Base-by-base conservation (phyloP, 23 tunicate species). In the Diplosoma virens region DNA sequence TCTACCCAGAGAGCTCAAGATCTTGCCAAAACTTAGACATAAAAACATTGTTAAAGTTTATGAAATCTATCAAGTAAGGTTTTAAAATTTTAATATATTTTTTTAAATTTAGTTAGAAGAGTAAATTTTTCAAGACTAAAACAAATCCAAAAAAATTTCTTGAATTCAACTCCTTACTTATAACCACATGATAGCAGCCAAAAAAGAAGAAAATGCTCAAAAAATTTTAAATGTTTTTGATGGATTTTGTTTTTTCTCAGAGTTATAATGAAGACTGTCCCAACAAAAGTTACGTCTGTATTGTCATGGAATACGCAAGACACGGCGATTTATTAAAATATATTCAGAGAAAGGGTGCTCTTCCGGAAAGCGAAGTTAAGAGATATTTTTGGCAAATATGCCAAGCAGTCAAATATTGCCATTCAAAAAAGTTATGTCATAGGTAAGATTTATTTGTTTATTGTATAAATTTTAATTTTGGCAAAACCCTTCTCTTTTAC, bases 1-100 rank as follows among this genome's bases (percentile, higher is more conserved):
- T 45, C 87, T 87, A 4, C 94, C 94, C 9, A 55, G 94, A 66
- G 94, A 87, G 33, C 72, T 87, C 9, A 67, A 83, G 55, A 79
- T 79, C 5, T 53, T 87, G 24, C 94, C 94, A 16, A 30, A 27
- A 25, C 41, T 87, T 25, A 46, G 86, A 16, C 94, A 87, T 32
- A 33, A 75, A 25, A 83, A 87, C 37, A 83, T 87, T 33, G 81
- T 87, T 20, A 32, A 34, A 29, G 77, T 87, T 50, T 87, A 82
- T 37, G 87, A 87, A 33, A 82, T 87, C 26, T 65, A 82, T 9
- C 89, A 82, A 46, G 86, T 75, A 29, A 46, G 63, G 6, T 14
- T 11, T 56, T 7, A 41, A 41, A n/a, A n/a, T n/a, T n/a, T n/a
- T n/a, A n/a, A n/a, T n/a, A n/a, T n/a, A n/a, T n/a, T n/a, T n/a